Conservation (phyloP, 1,140 invertebrate species). For the Frieseomelitta varia region DNA sequence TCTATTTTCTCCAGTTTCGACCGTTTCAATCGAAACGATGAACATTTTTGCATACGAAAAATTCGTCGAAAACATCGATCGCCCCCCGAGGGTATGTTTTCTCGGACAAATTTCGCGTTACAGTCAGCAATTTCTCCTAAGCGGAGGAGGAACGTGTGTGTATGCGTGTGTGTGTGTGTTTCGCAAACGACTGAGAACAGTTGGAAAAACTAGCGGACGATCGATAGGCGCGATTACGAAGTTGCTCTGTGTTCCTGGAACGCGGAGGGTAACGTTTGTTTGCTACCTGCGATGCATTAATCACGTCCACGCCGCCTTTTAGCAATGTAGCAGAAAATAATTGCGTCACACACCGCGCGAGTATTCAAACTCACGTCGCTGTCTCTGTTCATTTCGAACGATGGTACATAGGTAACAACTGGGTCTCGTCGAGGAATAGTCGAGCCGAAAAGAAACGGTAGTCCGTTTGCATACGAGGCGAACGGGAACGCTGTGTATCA, state of each 20-base stretch:
- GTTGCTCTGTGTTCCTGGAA: neutral
- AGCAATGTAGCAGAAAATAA: neutral
- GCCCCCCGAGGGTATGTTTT: neutral
- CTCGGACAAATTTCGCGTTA: neutral
- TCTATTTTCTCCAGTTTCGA: constrained; percentile 3
- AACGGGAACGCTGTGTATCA: constrained; percentile 7
- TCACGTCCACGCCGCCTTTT: neutral
- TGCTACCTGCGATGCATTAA: constrained; percentile 4
- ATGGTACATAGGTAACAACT: neutral
- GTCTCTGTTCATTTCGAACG: too few species aligned
- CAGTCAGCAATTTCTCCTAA: neutral
- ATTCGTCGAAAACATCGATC: constrained; percentile 39
- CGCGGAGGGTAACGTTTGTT: constrained; percentile 9
- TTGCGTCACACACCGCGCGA: neutral
- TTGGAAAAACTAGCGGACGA: constrained; percentile 9
- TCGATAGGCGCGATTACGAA: constrained; percentile 3
- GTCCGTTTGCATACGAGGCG: neutral
- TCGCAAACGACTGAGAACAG: neutral
- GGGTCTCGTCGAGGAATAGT: neutral
- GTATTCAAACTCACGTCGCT: too few species aligned
- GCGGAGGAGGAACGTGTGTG: neutral
- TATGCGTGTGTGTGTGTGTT: neutral
- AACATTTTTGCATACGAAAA: constrained; percentile 2
- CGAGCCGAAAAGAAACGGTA: neutral
- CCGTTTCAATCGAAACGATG: neutral